Evolutionary conservation across 2,797 vertebrate genomes (phyloP), one percentile per base, ranked within the genome.

Genomic region (Arremon aurantiirostris): DNA sequence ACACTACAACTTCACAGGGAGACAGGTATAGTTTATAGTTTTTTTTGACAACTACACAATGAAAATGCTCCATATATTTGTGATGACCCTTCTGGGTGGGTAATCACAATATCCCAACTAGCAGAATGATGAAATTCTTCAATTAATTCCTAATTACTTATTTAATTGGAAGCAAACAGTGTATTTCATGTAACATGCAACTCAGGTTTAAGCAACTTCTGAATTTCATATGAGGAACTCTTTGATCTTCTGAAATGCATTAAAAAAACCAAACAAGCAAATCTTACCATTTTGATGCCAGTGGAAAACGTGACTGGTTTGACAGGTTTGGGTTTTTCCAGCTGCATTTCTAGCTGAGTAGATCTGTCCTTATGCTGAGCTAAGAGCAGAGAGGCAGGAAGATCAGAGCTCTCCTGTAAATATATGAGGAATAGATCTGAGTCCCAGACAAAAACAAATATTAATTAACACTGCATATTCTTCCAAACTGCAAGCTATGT

Each of bases 361-460:
- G 98, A 98, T 75, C 98, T 98, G 95, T 98, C 99, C 95, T 99
- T 99, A 97, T 99, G 99, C 93, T 99, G 98, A 91, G 99, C 99
- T 86, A 99, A 97, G 91, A 99, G 98, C 81, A 99, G 94, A 57
- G 98, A 98, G 52, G 99, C 99, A 22, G 99, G 99, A 94, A 99
- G 97, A 95, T 97, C 98, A 84, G 99, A 99, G 86, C 98, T 98
- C 96, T 99, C 99, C 99, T 99, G 96, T 66, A 93, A 98, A 86
- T 59, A 95, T 30, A 95, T 1, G 32, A 90, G 86, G 85, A 93
- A 90, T 42, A 96, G 59, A 81, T 52, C 41, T 77, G 91, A 96
- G 91, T 49, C 68, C 81, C 89, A 75, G 88, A 94, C 37, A 9
- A 46, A 79, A 91, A 49, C 53, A 82, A 90, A 22, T 41, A 68